Evolutionary conservation across 2,113 vertebrate genomes (phyloP), one percentile per base, ranked within the genome.

Genomic region (Archilochus colubris): DNA sequence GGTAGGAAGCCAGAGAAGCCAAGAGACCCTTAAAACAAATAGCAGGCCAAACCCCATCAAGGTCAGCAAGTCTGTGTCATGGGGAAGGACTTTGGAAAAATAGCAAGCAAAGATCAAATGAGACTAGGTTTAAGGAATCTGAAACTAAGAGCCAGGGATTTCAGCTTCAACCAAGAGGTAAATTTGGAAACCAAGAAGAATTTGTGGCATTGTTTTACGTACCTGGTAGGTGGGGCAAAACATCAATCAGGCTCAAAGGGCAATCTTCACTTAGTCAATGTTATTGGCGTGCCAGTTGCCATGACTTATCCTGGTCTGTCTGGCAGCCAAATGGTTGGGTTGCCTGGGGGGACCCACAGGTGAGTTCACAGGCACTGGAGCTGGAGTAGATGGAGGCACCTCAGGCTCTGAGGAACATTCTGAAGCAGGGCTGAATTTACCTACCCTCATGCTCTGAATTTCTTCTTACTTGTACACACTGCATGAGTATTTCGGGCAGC

Each of bases 321-420:
- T 74, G 85, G 85, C 0, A 0, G 82, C 69, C 0, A 0, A 14
- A 2, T 5, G 77, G 57, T 87, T 85, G 87, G 25, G 15, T 54
- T 33, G 80, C 88, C 88, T 64, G 24, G 19, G 54, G 87, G 17
- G 9, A 13, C 48, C 40, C 62, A 40, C n/a, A 21, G 63, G 67
- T n/a, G 10, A 93, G 51, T 75, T 80, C 3, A 4, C 54, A 62
- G n/a, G 46, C 1, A 0, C 79, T 80, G 80, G 9, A 70, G 46
- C 83, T 75, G 79, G 33, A 36, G 59, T 1, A 67, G 43, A n/a
- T 63, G 76, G 36, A 88, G 51, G 23, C 25, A 81, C 28, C 72
- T 88, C 43, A 27, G 73, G 73, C 57, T 90, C 51, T 50, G 48
- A 55, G 57, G 20, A 68, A 53, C 46, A 24, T 83, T 88, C 51